These are phyloP conservation scores for Graphium colonna DNA, from an alignment of 2,888 invertebrate genomes.

Conservation along the genomic window DNA sequence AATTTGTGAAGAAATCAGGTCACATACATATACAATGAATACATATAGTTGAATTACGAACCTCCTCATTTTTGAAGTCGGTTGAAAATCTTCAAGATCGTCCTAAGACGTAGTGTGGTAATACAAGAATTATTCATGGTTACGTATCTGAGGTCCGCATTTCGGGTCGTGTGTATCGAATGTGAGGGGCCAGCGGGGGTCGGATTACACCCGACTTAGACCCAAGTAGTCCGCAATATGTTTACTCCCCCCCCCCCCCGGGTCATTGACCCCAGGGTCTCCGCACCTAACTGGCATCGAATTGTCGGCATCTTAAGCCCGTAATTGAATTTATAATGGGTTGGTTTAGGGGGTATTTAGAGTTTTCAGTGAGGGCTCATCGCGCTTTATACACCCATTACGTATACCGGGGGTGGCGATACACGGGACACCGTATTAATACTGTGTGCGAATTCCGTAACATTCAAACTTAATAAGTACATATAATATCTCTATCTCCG, in stretches of 20 bases:
- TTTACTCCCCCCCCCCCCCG: conserved; percentile 37
- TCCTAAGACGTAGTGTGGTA: neutral
- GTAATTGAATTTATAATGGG: conserved; percentile 78
- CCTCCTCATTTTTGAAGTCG: too few relatives aligned
- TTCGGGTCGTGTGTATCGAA: conserved; percentile 37
- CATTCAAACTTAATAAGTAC: too few relatives aligned
- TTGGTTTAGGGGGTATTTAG: conserved; percentile 70
- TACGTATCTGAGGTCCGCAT: conserved; percentile 28
- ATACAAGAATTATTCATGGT: neutral
- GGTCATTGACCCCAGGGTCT: conserved; percentile 23
- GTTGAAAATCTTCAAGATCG: too few relatives aligned
- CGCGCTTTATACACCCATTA: neutral
- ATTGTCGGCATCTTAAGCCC: conserved; percentile 66
- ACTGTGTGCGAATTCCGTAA: neutral
- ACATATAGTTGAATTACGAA: too few relatives aligned
- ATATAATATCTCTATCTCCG: too few relatives aligned
- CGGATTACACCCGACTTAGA: conserved; percentile 53
- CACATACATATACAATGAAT: too few relatives aligned
- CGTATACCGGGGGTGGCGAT: neutral
- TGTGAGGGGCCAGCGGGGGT: conserved; percentile 54
- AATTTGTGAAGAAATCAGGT: too few relatives aligned
- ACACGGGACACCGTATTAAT: neutral
- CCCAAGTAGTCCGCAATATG: conserved; percentile 64
- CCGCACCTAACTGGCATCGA: conserved; percentile 40
- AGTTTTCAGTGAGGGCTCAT: conserved; percentile 38